Percentiles rank a stretch among this genome's conserved stretches.
phyloP scores from a whole-genome alignment of 2,888 invertebrate species.

The Microchrysa polita region DNA sequence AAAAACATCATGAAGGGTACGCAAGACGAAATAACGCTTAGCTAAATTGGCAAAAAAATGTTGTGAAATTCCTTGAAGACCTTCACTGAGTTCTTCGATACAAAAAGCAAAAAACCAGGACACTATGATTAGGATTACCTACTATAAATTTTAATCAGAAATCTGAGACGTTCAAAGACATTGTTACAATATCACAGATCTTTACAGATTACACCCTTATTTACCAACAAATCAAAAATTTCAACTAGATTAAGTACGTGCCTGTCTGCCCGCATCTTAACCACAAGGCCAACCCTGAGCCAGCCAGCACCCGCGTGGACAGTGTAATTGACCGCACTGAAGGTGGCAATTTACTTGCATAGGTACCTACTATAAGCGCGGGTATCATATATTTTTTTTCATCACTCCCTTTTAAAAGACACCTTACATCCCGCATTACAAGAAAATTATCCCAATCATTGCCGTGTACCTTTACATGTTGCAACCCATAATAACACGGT shows the following conservation, averaged over 20 bases:
- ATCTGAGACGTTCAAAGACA: background rate
- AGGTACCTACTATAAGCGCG: conserved; percentile 31
- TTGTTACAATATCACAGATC: background rate
- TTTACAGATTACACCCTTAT: conserved; percentile 4
- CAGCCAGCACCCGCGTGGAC: too few species aligned
- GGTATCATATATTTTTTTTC: conserved; percentile 30
- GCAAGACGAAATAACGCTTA: too few species aligned
- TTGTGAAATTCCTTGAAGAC: too few species aligned
- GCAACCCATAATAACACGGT: background rate
- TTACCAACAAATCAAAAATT: conserved; percentile 25
- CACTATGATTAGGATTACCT: too few species aligned
- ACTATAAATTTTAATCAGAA: too few species aligned
- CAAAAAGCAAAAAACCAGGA: too few species aligned
- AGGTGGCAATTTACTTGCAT: conserved; percentile 33
- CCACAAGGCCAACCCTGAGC: background rate
- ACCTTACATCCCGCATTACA: conserved; percentile 29
- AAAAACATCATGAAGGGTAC: too few species aligned
- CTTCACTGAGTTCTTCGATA: too few species aligned
- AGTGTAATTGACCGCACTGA: background rate
- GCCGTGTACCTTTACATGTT: background rate
- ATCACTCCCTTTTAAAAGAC: background rate
- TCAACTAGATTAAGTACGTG: conserved; percentile 24
- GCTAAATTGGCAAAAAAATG: too few species aligned
- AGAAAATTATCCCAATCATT: conserved; percentile 2
- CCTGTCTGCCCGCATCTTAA: conserved; percentile 3